Conservation (phyloP, 2,797 vertebrate species). For the Trachops cirrhosus region DNA sequence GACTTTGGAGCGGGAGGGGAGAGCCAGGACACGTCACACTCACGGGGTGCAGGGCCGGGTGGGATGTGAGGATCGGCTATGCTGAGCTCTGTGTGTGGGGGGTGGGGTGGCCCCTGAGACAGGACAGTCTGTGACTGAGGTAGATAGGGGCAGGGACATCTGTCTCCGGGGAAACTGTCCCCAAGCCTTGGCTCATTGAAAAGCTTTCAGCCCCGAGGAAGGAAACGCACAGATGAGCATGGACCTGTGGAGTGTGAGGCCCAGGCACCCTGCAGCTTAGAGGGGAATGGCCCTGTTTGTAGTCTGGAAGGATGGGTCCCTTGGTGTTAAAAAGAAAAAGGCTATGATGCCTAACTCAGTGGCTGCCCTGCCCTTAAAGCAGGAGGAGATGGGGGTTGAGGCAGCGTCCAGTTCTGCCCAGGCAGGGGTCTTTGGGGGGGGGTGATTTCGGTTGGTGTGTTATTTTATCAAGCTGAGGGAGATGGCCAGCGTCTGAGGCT, state of each 20-base stretch:
- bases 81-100: background rate
- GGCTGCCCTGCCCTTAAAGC: background rate
- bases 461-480: background rate
- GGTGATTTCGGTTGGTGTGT: background rate
- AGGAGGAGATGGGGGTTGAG: background rate
- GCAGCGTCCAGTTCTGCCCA: background rate
- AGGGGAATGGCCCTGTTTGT: background rate
- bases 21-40: background rate
- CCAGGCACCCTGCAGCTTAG: background rate
- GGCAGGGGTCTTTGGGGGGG: background rate
- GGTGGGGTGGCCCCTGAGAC: background rate
- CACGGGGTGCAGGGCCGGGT: background rate
- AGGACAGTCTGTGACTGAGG: background rate
- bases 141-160: background rate
- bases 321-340: background rate
- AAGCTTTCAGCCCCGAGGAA: background rate
- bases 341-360: background rate
- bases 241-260: conserved; percentile 35
- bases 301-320: background rate
- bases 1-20: background rate
- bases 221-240: background rate
- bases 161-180: background rate
- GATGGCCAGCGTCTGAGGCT: background rate
- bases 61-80: background rate
- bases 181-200: background rate